Evolutionary conservation across 2,113 vertebrate genomes (phyloP), one percentile per base, ranked within the genome.

Genomic region (Epinephelus cyanopodus): DNA sequence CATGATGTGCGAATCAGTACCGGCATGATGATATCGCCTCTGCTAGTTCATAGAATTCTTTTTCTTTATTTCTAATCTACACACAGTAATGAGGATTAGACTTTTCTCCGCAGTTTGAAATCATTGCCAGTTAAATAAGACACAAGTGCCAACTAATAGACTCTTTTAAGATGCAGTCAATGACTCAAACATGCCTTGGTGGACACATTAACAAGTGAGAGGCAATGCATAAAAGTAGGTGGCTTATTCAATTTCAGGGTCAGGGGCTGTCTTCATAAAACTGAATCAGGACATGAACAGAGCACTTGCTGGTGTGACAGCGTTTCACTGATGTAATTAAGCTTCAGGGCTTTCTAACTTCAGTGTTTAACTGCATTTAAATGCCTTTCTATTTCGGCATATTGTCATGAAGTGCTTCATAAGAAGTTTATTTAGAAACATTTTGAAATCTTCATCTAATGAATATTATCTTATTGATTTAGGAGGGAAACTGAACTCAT

Each of bases 171-270:
- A 87, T 69, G 64, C 50, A 72, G 64, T 68, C 66, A 73, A 7
- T 79, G 54, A 67, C 78, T 86, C 67, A 83, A 84, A 77, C 64
- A 23, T 60, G 66, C 56, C 71, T 69, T 76, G 47, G 68, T 88
- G 56, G 70, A 76, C 48, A 39, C 74, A 58, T 75, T 74, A 45
- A 66, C 18, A 68, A 69, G 42, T 67, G 39, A 77, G 65, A 85
- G 61, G 78, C 62, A 62, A 67, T 60, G 75, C 25, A 61, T 74
- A 63, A 57, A 85, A 69, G 53, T 69, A 57, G 23, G 81, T 25
- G 9, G n/a, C 62, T 81, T 73, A 71, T 19, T 83, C 69, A 62
- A 39, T 79, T 75, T 74, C 66, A 74, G 27, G 45, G 64, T 77
- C 50, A 74, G 63, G 53, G 60, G 21, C 33, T 60, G 39, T 71